phyloP scores from a whole-genome alignment of 23 tunicate species.

The Botrylloides violaceus region DNA sequence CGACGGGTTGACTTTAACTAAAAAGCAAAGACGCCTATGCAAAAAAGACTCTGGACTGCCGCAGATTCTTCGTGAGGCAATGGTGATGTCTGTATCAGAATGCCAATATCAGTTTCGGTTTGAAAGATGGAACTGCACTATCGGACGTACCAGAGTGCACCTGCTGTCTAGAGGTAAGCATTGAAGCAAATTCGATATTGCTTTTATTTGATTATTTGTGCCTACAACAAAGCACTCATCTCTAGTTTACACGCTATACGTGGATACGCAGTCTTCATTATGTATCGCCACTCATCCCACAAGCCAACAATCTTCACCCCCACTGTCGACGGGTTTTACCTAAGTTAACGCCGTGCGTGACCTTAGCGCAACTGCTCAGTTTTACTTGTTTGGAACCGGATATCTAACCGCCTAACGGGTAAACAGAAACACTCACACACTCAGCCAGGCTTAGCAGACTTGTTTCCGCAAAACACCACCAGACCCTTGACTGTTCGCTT shows the following conservation, averaged over 20 bases:
- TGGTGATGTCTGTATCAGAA: constrained; percentile 70
- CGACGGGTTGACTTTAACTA: constrained; percentile 41
- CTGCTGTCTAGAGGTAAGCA: constrained; percentile 58
- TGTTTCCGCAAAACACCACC: background rate
- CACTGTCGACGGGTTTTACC: too few relatives aligned
- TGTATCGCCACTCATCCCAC: too few relatives aligned
- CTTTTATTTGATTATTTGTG: too few relatives aligned
- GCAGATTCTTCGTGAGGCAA: constrained; percentile 71
- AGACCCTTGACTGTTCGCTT: background rate
- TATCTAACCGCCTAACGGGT: background rate
- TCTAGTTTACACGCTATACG: too few relatives aligned
- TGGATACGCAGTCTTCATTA: too few relatives aligned
- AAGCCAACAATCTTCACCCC: too few relatives aligned
- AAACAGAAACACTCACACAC: constrained; percentile 1
- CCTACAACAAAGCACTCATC: too few relatives aligned
- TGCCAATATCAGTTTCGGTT: constrained; percentile 76
- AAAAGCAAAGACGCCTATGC: constrained; percentile 57
- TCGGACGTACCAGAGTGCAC: constrained; percentile 63
- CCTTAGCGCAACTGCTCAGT: too few relatives aligned
- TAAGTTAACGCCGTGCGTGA: too few relatives aligned
- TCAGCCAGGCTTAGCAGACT: background rate
- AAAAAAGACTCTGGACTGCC: constrained; percentile 78
- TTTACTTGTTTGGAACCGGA: background rate
- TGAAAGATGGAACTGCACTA: constrained; percentile 82
- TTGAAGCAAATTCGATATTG: too few relatives aligned